phyloP scores from a whole-genome alignment of 2,888 invertebrate species.

The Dione vanillae region DNA sequence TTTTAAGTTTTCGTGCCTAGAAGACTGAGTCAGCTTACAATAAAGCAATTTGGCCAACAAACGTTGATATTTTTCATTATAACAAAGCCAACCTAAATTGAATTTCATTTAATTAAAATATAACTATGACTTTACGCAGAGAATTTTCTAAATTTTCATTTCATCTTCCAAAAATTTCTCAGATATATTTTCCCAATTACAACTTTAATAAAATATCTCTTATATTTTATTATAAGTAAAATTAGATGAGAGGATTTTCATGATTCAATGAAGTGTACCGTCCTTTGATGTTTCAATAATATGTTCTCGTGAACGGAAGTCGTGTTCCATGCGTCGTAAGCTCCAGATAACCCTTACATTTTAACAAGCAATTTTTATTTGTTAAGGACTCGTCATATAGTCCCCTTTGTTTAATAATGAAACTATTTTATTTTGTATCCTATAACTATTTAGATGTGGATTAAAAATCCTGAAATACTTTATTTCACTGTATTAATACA shows the following conservation, averaged over 20 bases:
- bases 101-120: too few relatives aligned
- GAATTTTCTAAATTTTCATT: not conserved
- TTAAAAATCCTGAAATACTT: not conserved
- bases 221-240: constrained; percentile 10
- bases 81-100: not conserved
- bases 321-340: constrained; percentile 7
- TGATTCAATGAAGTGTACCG: constrained; percentile 21
- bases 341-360: constrained; percentile 12
- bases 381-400: not conserved
- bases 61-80: not conserved
- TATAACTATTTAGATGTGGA: not conserved
- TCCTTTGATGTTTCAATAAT: constrained; percentile 27
- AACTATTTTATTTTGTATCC: not conserved
- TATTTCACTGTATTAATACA: not conserved
- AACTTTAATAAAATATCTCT: not conserved
- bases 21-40: too few relatives aligned
- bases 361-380: constrained; percentile 21
- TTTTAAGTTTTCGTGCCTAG: too few relatives aligned
- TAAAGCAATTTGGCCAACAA: too few relatives aligned
- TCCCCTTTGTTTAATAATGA: not conserved
- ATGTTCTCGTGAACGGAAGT: constrained; percentile 7
- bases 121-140: not conserved
- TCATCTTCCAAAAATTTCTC: not conserved
- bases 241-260: constrained; percentile 17
- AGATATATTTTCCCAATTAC: not conserved